Evolutionary conservation across 2,797 vertebrate species (phyloP).

Genomic region (Enteromius fasciolatus): DNA sequence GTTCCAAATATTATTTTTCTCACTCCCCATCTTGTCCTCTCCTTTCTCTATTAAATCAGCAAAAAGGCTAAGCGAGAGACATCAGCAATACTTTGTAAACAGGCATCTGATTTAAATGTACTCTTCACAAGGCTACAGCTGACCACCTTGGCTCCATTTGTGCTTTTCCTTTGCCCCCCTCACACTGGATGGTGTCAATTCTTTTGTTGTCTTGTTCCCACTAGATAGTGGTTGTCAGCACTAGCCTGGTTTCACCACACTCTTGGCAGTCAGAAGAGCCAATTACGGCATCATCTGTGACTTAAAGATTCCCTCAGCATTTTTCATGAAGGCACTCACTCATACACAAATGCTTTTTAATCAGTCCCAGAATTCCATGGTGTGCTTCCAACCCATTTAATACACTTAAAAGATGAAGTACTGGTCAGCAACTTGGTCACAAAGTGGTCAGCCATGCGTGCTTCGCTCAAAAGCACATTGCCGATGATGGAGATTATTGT

Average conservation of each 20-base stretch:
- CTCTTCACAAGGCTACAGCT: neutral
- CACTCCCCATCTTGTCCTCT: neutral
- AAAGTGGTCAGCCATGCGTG: conserved; percentile 26
- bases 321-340: neutral
- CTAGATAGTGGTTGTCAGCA: conserved; percentile 42
- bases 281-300: conserved; percentile 33
- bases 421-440: conserved; percentile 36
- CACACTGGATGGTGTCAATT: conserved; percentile 3
- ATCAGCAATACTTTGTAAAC: neutral
- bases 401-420: conserved; percentile 36
- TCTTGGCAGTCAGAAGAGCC: conserved; percentile 33
- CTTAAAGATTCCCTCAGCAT: conserved; percentile 23
- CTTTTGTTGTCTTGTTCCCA: conserved; percentile 40
- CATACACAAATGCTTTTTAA: conserved; percentile 36
- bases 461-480: conserved; percentile 16
- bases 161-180: neutral
- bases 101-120: neutral
- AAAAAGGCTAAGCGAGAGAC: neutral
- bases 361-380: conserved; percentile 48
- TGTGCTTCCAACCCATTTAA: conserved; percentile 41
- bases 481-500: neutral
- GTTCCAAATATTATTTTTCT: neutral
- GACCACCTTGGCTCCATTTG: neutral
- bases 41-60: neutral
- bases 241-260: conserved; percentile 28